Conservation (phyloP, 1,140 invertebrate species). For the Coptotermes formosanus region DNA sequence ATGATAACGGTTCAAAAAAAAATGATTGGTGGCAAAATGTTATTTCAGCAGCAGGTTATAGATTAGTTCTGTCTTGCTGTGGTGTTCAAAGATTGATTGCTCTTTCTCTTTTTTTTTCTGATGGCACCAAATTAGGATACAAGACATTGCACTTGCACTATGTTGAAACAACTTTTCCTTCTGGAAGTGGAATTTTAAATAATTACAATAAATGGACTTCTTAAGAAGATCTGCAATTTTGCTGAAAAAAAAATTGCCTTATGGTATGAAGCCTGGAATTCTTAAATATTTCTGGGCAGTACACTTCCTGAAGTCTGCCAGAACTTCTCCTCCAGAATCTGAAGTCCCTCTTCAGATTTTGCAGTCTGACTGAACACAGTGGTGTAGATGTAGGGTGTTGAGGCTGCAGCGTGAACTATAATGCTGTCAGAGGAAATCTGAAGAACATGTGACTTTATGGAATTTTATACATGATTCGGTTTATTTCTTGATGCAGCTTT, state of each 20-base stretch:
- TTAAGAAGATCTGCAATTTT: not conserved
- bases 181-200: slow-evolving; percentile 7
- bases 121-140: slow-evolving; percentile 20
- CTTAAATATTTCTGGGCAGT: not conserved
- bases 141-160: slow-evolving; percentile 5
- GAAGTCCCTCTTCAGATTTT: too few relatives aligned
- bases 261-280: not conserved
- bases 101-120: slow-evolving; percentile 31
- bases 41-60: slow-evolving; percentile 11
- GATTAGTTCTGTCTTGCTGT: slow-evolving; percentile 20
- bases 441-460: too few relatives aligned
- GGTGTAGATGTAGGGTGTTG: too few relatives aligned
- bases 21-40: slow-evolving; percentile 9
- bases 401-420: too few relatives aligned
- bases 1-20: not conserved
- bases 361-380: too few relatives aligned
- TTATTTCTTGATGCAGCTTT: too few relatives aligned
- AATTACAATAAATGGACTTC: not conserved
- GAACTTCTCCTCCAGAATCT: too few relatives aligned
- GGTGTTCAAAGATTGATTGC: slow-evolving; percentile 20
- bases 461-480: too few relatives aligned
- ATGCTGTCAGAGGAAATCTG: too few relatives aligned
- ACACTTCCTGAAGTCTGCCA: too few relatives aligned
- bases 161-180: slow-evolving; percentile 8
- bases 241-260: not conserved